Conservation (phyloP, 2,113 vertebrate genomes). For the Oxygymnocypris stewartii region DNA sequence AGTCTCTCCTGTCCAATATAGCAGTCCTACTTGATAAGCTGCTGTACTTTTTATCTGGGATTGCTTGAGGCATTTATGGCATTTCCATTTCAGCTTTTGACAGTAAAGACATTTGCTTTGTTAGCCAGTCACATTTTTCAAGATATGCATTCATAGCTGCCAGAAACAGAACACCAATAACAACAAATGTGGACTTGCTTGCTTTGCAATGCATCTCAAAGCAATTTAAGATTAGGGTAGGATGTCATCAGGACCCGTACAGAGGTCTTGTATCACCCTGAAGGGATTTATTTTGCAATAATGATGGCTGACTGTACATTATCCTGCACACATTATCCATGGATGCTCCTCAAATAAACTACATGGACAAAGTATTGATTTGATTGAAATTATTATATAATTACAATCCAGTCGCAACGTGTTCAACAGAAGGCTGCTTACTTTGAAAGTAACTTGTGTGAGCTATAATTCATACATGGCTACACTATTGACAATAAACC, state of each 20-base stretch:
- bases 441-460: background rate
- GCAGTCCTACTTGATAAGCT: background rate
- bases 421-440: background rate
- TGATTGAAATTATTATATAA: background rate
- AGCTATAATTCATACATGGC: background rate
- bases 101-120: slow-evolving; percentile 27
- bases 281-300: background rate
- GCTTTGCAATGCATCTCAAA: background rate
- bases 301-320: background rate
- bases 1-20: background rate
- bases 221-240: background rate
- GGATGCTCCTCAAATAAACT: background rate
- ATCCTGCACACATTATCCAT: background rate
- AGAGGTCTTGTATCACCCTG: background rate
- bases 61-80: background rate
- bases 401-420: too few relatives aligned
- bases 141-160: background rate
- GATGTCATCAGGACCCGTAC: background rate
- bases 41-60: slow-evolving; percentile 15
- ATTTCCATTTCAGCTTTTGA: slow-evolving; percentile 20
- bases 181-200: background rate
- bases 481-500: background rate
- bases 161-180: background rate
- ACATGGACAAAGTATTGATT: background rate
- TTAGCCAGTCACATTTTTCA: background rate